phyloP scores from a whole-genome alignment of 2,797 vertebrate genomes.

The Eulemur albifrons region DNA sequence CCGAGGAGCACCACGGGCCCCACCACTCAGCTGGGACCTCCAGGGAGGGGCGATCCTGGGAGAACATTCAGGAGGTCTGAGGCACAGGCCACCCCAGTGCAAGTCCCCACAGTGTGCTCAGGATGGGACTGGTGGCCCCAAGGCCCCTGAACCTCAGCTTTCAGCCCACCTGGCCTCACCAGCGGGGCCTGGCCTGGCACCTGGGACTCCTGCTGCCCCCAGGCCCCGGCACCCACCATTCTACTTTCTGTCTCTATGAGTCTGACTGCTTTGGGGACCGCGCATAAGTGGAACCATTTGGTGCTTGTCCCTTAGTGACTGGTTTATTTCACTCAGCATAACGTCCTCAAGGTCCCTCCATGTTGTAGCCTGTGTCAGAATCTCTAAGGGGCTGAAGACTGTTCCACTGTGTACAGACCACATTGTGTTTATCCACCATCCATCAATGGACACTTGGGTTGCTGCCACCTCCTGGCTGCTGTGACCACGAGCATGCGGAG shows the following conservation, averaged over 20 bases:
- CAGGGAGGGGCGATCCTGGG: neutral
- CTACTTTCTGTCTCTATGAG: neutral
- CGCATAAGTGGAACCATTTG: rapidly evolving
- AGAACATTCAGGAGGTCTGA: neutral
- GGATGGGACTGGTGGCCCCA: too few relatives aligned
- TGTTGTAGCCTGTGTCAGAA: rapidly evolving
- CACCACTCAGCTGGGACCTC: neutral
- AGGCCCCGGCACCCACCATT: neutral
- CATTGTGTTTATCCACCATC: too few relatives aligned
- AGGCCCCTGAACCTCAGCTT: neutral
- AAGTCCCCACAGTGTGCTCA: neutral
- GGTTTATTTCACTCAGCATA: too few relatives aligned
- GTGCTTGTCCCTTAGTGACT: neutral
- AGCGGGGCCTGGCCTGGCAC: neutral
- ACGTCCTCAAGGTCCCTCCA: neutral
- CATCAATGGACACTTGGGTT: neutral
- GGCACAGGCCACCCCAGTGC: neutral
- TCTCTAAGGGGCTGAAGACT: neutral
- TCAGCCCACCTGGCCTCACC: neutral
- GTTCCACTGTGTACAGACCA: neutral
- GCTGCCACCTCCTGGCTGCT: neutral
- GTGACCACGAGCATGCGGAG: rapidly evolving
- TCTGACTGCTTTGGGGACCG: neutral
- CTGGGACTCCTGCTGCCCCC: rapidly evolving
- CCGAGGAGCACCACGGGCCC: neutral